Conservation (phyloP, 1,140 invertebrate species). For the Papilio machaon region DNA sequence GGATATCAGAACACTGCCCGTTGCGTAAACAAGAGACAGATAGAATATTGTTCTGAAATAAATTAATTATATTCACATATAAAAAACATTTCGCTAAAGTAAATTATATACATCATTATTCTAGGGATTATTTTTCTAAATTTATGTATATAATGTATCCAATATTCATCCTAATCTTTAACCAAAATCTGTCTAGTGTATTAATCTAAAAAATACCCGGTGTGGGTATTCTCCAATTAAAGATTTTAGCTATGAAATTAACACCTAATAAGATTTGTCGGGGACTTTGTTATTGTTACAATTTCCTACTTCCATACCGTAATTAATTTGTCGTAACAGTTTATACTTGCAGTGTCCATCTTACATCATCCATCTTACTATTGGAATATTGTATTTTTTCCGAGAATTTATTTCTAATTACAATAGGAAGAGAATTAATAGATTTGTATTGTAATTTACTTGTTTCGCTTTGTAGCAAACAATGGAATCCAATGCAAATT, state of each 20-base stretch:
- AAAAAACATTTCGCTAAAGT: too few species aligned
- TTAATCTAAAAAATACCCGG: too few species aligned
- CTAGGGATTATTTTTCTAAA: too few species aligned
- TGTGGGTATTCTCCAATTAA: too few species aligned
- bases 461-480: neutral
- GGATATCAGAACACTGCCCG: constrained; percentile 92
- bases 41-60: constrained; percentile 93
- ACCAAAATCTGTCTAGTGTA: too few species aligned
- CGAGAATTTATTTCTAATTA: too few species aligned
- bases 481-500: neutral
- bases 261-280: neutral
- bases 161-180: too few species aligned
- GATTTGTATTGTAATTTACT: neutral
- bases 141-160: too few species aligned
- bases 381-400: neutral
- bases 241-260: too few species aligned
- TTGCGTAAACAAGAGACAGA: constrained; percentile 92
- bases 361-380: neutral
- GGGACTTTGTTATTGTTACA: neutral
- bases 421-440: neutral
- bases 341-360: neutral
- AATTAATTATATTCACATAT: neutral
- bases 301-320: neutral
- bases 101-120: too few species aligned
- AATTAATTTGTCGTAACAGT: neutral